phyloP scores from a whole-genome alignment of 2,113 vertebrate species.

The Clarias batrachus region DNA sequence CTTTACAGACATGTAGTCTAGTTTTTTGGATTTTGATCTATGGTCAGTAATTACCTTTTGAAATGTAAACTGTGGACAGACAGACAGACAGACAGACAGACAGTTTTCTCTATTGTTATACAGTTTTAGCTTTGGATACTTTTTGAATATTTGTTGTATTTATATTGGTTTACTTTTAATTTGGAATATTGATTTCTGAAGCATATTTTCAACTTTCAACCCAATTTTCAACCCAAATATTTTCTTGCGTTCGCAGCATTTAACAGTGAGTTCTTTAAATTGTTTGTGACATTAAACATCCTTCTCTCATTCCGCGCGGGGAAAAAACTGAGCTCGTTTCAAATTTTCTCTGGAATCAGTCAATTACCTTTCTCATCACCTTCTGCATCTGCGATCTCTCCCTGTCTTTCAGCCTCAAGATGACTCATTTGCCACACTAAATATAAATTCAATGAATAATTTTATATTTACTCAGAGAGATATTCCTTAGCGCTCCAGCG shows the following conservation, averaged over 20 bases:
- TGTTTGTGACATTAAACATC: slow-evolving; percentile 46
- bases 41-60: neutral
- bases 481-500: slow-evolving; percentile 48
- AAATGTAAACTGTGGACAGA: too few relatives aligned
- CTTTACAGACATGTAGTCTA: neutral
- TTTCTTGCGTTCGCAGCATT: slow-evolving; percentile 7
- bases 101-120: neutral
- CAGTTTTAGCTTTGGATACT: neutral
- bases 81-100: neutral
- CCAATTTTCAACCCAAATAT: neutral
- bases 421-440: slow-evolving; percentile 56
- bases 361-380: slow-evolving; percentile 58
- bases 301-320: slow-evolving; percentile 35
- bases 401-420: slow-evolving; percentile 49
- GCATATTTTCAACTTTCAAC: neutral
- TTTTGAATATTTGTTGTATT: neutral
- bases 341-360: slow-evolving; percentile 55
- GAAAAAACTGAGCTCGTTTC: slow-evolving; percentile 49
- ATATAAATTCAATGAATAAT: slow-evolving; percentile 63
- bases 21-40: neutral
- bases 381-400: slow-evolving; percentile 52
- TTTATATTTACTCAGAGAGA: slow-evolving; percentile 54
- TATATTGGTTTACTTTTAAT: neutral
- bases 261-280: slow-evolving; percentile 16
- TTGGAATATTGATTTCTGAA: neutral